These are phyloP conservation scores for Strigamia crassipes DNA, from an alignment of 2,888 invertebrate species.

Conservation along the genomic window DNA sequence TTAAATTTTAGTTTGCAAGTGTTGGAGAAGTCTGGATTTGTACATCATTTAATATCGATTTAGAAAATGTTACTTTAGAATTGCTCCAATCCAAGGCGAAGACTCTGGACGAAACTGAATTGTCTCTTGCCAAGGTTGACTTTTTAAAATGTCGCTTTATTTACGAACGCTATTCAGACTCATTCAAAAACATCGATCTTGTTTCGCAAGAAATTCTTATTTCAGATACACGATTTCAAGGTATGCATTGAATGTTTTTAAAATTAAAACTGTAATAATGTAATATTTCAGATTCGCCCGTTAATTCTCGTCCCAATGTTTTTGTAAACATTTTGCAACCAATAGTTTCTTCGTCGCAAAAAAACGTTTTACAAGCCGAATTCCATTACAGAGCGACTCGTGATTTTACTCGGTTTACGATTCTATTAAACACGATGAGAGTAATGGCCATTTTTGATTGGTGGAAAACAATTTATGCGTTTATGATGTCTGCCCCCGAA, in stretches of 20 bases:
- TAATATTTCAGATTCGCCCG: conserved; percentile 63
- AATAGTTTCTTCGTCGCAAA: conserved; percentile 56
- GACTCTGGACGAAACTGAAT: conserved; percentile 50
- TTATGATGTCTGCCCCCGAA: conserved; percentile 62
- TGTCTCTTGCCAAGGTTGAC: conserved; percentile 78
- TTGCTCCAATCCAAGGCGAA: conserved; percentile 57
- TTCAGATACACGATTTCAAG: conserved; percentile 70
- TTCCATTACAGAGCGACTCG: conserved; percentile 65
- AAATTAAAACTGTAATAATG: background rate
- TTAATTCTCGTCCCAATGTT: conserved; percentile 77
- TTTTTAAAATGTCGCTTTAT: conserved; percentile 87
- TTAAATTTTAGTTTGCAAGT: background rate
- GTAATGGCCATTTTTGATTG: conserved; percentile 92
- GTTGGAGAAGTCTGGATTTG: conserved; percentile 69
- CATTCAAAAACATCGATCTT: conserved; percentile 87
- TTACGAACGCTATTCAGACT: conserved; percentile 83
- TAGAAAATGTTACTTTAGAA: conserved; percentile 82
- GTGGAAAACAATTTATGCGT: conserved; percentile 83
- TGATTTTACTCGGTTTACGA: conserved; percentile 76
- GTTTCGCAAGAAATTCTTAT: conserved; percentile 88
- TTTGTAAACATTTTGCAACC: conserved; percentile 88
- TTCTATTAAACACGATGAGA: conserved; percentile 91
- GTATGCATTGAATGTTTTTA: conserved; percentile 49
- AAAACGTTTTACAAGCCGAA: conserved; percentile 60
- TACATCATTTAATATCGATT: conserved; percentile 78